Evolutionary conservation across 2,797 vertebrate species (phyloP).

Genomic region (Oophaga sylvatica): DNA sequence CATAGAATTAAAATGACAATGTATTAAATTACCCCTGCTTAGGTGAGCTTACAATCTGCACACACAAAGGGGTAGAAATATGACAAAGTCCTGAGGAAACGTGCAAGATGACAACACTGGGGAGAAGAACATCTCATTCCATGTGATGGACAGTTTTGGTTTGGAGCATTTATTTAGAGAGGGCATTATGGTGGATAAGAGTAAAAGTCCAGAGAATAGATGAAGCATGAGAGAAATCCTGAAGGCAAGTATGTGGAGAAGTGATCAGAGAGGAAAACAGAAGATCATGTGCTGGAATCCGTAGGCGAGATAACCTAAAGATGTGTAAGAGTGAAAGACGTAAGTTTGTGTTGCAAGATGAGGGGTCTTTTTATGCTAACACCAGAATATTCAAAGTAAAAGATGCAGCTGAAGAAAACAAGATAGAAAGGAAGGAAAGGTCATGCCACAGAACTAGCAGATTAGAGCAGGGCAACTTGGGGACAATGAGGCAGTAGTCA

Average conservation of each 20-base stretch:
- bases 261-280: slow-evolving; percentile 12
- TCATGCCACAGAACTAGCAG: background rate
- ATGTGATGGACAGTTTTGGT: background rate
- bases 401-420: background rate
- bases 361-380: background rate
- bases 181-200: background rate
- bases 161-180: background rate
- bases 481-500: no score
- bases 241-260: background rate
- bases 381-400: background rate
- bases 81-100: background rate
- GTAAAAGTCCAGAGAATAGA: slow-evolving; percentile 16
- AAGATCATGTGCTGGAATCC: slow-evolving; percentile 30
- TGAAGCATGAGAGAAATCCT: slow-evolving; percentile 22
- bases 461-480: background rate
- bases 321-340: slow-evolving; percentile 1
- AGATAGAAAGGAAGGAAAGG: background rate
- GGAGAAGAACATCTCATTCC: background rate
- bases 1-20: background rate
- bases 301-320: background rate
- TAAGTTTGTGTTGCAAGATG: background rate
- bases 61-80: background rate
- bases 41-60: slow-evolving; percentile 1
- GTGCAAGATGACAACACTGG: background rate
- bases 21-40: background rate